Percentiles rank a stretch among this genome's conserved stretches.
These are phyloP conservation scores for Drosophila varians DNA, from an alignment of 1,140 invertebrate species.

Conservation along the genomic window DNA sequence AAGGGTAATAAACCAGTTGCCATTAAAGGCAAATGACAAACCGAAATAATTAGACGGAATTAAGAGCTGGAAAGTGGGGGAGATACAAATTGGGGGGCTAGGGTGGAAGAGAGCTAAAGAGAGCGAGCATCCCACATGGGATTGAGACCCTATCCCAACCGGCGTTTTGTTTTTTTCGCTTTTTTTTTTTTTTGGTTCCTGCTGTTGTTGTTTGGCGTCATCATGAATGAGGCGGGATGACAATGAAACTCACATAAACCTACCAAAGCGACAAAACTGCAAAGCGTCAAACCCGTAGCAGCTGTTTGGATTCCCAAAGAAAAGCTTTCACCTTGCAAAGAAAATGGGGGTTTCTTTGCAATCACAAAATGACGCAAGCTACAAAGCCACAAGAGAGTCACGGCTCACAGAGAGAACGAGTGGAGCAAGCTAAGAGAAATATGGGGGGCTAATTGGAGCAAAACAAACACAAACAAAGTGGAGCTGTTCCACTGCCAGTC, in stretches of 20 bases:
- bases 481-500: constrained; percentile 59
- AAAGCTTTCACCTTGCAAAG: constrained; percentile 68
- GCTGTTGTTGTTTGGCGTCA: constrained; percentile 51
- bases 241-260: constrained; percentile 67
- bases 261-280: constrained; percentile 44
- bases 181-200: constrained; percentile 18
- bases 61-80: not conserved
- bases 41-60: constrained; percentile 50
- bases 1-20: constrained; percentile 11
- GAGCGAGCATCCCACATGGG: constrained; percentile 47
- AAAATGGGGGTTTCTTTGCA: constrained; percentile 60
- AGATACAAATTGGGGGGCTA: not conserved
- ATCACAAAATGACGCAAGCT: constrained; percentile 66
- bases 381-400: constrained; percentile 53
- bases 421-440: not conserved
- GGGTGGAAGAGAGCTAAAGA: not conserved
- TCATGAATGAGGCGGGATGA: constrained; percentile 71
- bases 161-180: constrained; percentile 49
- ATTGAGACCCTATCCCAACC: constrained; percentile 76
- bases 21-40: constrained; percentile 18
- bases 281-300: constrained; percentile 55
- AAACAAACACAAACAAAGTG: constrained; percentile 81
- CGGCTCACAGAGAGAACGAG: not conserved
- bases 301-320: constrained; percentile 77
- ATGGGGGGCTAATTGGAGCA: constrained; percentile 73